Base-by-base conservation (phyloP, 2,113 vertebrate genomes). In the Pterocles gutturalis region DNA sequence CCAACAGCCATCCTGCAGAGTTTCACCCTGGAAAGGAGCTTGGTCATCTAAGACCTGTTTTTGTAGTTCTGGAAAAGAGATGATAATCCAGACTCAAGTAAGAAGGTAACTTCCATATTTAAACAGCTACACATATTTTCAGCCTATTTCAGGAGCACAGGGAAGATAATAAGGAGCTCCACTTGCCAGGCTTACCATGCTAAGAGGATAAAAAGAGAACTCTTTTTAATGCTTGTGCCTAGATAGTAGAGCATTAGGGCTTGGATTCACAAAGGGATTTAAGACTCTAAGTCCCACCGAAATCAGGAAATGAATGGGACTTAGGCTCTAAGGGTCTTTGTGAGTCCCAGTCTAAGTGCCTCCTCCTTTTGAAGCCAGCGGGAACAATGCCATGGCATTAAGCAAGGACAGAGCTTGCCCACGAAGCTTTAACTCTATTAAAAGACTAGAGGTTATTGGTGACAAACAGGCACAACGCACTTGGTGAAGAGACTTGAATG, bases 121-220 rank as follows among this genome's bases (percentile, higher is more conserved):
- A 89, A 95, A 87, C 70, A 95, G 73, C 70, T 91, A 91, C 75
- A 90, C 66, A 80, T 69, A 82, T 87, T 96, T 95, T 87, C 84
- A 93, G 84, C 46, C 96, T 95, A 85, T 95, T 94, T 94, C 93
- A 93, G 92, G 66, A 93, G 78, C 87, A 87, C 53, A 55, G 75
- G 58, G 71, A 95, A 95, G 89, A 95, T 92, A 96, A 92, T 58
- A 90, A 77, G 61, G 54, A 95, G 92, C 90, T 96, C 92, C 92
- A 88, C 75, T 96, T 95, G 77, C 79, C 95, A 97, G 93, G 93
- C 92, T 96, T 95, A 97, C 79, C 73, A 94, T 46, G 31, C 43
- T 95, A 97, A 95, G 96, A 96, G 90, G 96, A 97, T 97, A 95
- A 93, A 95, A 90, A 92, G 70, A 94, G 65, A 96, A 93, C 89